Conservation (phyloP, 2,797 vertebrate genomes). For the Cirrhinus mrigala region DNA sequence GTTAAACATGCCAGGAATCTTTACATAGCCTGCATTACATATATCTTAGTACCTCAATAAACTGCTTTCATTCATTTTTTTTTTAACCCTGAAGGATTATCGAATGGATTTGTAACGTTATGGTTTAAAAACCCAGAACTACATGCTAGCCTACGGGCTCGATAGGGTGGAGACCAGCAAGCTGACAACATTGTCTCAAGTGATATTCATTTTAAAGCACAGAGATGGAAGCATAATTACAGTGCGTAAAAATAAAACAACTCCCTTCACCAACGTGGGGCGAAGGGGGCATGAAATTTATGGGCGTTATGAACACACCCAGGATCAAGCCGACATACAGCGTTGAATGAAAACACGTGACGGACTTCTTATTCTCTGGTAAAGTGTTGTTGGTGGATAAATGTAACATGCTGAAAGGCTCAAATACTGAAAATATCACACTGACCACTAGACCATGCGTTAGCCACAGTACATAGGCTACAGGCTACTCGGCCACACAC, state of each 20-base stretch:
- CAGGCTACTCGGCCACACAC: not conserved
- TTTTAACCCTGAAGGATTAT: too few species aligned
- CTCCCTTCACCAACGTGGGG: not conserved
- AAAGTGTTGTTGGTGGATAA: not conserved
- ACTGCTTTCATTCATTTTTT: not conserved
- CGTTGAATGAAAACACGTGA: conserved; percentile 35
- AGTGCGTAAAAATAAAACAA: not conserved
- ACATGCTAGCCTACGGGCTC: not conserved
- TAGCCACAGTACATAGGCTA: too few species aligned
- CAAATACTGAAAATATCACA: not conserved
- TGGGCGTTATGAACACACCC: conserved; percentile 56
- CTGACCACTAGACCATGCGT: not conserved
- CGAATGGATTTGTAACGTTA: not conserved
- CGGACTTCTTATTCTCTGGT: not conserved
- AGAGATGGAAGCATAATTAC: conserved; percentile 1
- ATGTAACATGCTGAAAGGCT: not conserved
- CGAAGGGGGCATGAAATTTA: conserved; percentile 1
- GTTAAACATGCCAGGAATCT: not conserved
- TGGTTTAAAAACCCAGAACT: not conserved
- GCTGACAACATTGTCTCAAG: not conserved
- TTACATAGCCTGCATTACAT: not conserved
- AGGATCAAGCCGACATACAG: conserved; percentile 41
- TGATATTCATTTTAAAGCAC: conserved; percentile 15
- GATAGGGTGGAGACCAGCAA: conserved; percentile 23
- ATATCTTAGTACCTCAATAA: not conserved